Base-by-base conservation (phyloP, 2,888 invertebrate genomes). In the Leptogaster cylindrica region DNA sequence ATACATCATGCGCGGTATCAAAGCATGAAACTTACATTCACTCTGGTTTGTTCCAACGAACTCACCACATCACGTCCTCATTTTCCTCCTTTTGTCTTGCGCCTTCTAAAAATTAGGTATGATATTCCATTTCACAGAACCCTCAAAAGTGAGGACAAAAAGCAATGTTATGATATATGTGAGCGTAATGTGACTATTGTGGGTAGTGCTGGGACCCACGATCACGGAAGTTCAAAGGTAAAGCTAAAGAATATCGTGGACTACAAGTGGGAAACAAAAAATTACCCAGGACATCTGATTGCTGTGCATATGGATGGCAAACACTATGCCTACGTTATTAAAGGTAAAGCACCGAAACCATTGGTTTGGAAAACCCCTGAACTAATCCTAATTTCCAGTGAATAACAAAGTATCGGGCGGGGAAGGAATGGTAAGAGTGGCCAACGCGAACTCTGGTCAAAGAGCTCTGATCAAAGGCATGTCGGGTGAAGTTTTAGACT, bases 251-350 rank as follows among this genome's bases (percentile, higher is more conserved):
- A 92, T 78, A 86, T 95, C 51, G 95, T 95, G 18, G 95, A 95
- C 76, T 96, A 92, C 79, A 91, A 91, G 72, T 97, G 97, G 97
- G 96, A 96, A 78, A 86, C 90, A 48, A 89, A 90, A 74, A 91
- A 91, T 77, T 94, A 95, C 75, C 85, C 88, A 0, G 96, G 97
- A 0, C 92, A 93, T 77, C 83, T 97, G 68, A 86, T 97, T 39
- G 93, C 95, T 7, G 89, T 94, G 41, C 95, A 97, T 79, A 87
- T 90, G 75, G 88, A 88, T 76, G 92, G 93, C 65, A 89, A 90
- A 76, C 92, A 91, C 79, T 83, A 95, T 72, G 97, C 97, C 0
- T 97, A 96, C 82, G 92, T 90, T 68, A 89, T 97, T 70, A 94
- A 92, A 88, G 91, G 95, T 94, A 81, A 79, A 31, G 14, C 8